Evolutionary conservation across 2,888 invertebrate species (phyloP).

Genomic region (Prenolepis imparis): DNA sequence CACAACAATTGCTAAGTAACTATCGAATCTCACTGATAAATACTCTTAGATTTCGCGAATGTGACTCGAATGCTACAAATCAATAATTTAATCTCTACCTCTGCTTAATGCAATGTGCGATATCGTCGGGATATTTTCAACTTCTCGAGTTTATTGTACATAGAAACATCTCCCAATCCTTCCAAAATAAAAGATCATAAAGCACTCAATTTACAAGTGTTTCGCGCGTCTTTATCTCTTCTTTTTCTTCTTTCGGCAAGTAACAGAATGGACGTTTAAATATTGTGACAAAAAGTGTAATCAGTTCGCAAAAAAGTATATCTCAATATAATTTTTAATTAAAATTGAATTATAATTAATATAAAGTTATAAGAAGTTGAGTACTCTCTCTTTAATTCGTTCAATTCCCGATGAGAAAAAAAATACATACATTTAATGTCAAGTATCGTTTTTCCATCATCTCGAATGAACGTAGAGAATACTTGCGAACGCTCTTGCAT

Average conservation of each 20-base stretch:
- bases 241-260: neutral
- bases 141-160: conserved; percentile 78
- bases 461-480: no score
- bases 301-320: no score
- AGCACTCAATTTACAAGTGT: conserved; percentile 43
- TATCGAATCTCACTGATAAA: neutral
- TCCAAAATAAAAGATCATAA: conserved; percentile 57
- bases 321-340: no score
- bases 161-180: conserved; percentile 55
- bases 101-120: neutral
- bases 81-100: neutral
- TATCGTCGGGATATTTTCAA: neutral
- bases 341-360: no score
- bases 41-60: neutral
- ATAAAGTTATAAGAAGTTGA: no score
- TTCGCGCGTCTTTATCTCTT: conserved; percentile 27
- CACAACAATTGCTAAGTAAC: neutral
- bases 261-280: neutral
- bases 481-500: no score
- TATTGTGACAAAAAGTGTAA: neutral
- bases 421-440: no score
- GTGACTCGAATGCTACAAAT: neutral
- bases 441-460: no score
- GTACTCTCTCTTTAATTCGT: no score
- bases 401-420: no score